phyloP scores from a whole-genome alignment of 35 echinoderm and acorn worm genomes.

The Eucidaris tribuloides region DNA sequence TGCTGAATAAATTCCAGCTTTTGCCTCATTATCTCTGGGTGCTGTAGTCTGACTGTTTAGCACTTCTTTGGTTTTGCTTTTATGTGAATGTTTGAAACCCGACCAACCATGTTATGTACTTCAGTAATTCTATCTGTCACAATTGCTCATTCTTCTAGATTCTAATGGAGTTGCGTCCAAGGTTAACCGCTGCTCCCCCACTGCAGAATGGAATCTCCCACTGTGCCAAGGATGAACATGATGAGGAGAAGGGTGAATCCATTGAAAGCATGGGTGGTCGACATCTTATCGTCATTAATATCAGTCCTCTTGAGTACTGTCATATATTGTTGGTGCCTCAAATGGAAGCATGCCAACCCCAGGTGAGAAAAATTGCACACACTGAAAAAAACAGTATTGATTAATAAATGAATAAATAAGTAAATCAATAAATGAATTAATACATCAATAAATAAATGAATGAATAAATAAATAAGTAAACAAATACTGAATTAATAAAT shows the following conservation, averaged over 20 bases:
- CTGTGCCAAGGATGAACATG: background rate
- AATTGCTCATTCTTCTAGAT: constrained; percentile 32
- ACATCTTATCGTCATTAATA: constrained; percentile 69
- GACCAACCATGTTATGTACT: too few species aligned
- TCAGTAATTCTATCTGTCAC: too few species aligned
- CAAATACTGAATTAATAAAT: too few species aligned
- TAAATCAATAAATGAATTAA: too few species aligned
- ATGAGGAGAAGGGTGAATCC: background rate
- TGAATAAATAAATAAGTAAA: too few species aligned
- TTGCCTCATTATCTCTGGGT: too few species aligned
- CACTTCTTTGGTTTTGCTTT: too few species aligned
- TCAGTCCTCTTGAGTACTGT: constrained; percentile 95
- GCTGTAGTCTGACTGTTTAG: too few species aligned
- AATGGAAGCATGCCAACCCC: constrained; percentile 56
- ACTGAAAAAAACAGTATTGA: background rate
- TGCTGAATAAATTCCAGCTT: too few species aligned
- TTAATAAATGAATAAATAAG: too few species aligned
- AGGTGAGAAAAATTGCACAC: constrained; percentile 31
- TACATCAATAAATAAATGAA: too few species aligned
- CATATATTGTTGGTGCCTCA: constrained; percentile 77
- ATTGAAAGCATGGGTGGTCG: background rate
- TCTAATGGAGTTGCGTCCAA: constrained; percentile 59
- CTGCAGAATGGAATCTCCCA: constrained; percentile 27
- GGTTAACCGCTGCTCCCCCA: background rate
- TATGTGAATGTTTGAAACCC: too few species aligned